Evolutionary conservation across 2,797 vertebrate species (phyloP).

Genomic region (Chloroceryle amazona): DNA sequence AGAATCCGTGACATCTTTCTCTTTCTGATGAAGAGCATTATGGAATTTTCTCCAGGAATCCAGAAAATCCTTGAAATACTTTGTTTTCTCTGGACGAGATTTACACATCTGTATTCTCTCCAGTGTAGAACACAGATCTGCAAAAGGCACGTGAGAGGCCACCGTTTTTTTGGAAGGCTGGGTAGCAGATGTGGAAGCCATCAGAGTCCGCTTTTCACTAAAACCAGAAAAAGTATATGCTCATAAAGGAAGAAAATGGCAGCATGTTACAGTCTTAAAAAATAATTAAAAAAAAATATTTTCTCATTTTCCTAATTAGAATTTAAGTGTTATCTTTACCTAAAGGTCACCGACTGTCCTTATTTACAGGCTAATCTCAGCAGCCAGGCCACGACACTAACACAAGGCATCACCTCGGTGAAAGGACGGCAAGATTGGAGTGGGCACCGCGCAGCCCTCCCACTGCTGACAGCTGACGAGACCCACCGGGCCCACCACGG

Average conservation of each 20-base stretch:
- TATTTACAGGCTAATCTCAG: accelerated
- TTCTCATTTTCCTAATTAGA: not conserved
- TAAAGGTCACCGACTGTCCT: accelerated
- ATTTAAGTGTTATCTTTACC: not conserved
- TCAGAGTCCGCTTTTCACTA: slow-evolving; percentile 13
- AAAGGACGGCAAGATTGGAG: accelerated
- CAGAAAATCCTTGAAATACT: slow-evolving; percentile 89
- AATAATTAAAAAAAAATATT: not conserved
- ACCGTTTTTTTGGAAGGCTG: slow-evolving; percentile 79
- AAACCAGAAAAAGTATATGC: not conserved
- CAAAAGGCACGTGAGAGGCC: slow-evolving; percentile 92
- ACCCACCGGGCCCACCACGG: not conserved
- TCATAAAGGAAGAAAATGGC: not conserved
- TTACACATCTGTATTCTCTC: slow-evolving; percentile 94
- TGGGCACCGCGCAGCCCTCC: not conserved
- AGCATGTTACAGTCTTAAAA: accelerated
- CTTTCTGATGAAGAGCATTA: slow-evolving; percentile 88
- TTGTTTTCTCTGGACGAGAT: slow-evolving; percentile 89
- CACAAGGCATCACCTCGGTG: accelerated
- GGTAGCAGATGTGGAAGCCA: slow-evolving; percentile 74
- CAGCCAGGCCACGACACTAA: not conserved
- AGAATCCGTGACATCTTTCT: slow-evolving; percentile 88
- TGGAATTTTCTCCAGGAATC: slow-evolving; percentile 95
- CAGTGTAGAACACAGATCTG: slow-evolving; percentile 89
- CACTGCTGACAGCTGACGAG: not conserved